These are phyloP conservation scores for Pseudachorutes palmiensis DNA, from an alignment of 1,140 invertebrate species.

Conservation along the genomic window DNA sequence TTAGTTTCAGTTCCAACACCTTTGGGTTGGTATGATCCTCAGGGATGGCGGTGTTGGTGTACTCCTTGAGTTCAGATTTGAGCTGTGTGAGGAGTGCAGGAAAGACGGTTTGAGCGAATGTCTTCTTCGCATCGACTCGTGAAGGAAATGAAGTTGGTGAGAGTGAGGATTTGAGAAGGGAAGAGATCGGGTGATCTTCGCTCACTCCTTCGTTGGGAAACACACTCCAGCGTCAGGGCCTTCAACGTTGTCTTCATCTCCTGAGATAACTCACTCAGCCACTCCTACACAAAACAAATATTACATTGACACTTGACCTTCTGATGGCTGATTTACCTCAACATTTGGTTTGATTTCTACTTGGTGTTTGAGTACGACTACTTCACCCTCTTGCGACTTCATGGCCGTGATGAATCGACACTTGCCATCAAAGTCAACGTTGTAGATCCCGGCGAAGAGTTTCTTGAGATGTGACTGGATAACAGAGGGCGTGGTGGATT, in stretches of 20 bases:
- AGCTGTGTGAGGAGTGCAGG: conserved; percentile 51
- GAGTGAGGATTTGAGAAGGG: conserved; percentile 74
- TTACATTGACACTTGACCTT: neutral
- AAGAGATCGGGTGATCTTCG: conserved; percentile 58
- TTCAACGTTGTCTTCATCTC: conserved; percentile 75
- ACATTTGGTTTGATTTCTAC: conserved; percentile 71
- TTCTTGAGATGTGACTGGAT: conserved; percentile 91
- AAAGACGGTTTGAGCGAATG: conserved; percentile 51
- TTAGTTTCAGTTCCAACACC: conserved; percentile 56
- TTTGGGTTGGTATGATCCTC: conserved; percentile 39
- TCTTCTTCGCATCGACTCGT: conserved; percentile 73
- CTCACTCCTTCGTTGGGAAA: conserved; percentile 48
- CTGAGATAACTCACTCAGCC: conserved; percentile 68
- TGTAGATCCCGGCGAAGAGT: conserved; percentile 82
- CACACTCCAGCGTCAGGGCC: conserved; percentile 58
- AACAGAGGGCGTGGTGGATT: conserved; percentile 74
- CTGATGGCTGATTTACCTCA: conserved; percentile 52
- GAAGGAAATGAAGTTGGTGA: conserved; percentile 63
- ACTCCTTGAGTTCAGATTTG: too few species aligned
- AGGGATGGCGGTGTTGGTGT: conserved; percentile 47
- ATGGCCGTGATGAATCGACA: conserved; percentile 61
- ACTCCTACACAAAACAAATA: conserved; percentile 50
- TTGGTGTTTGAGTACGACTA: conserved; percentile 62
- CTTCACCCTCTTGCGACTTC: conserved; percentile 73
- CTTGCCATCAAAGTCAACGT: conserved; percentile 58